Conservation (phyloP, 2,113 vertebrate species). For the Budorcas taxicolor region DNA sequence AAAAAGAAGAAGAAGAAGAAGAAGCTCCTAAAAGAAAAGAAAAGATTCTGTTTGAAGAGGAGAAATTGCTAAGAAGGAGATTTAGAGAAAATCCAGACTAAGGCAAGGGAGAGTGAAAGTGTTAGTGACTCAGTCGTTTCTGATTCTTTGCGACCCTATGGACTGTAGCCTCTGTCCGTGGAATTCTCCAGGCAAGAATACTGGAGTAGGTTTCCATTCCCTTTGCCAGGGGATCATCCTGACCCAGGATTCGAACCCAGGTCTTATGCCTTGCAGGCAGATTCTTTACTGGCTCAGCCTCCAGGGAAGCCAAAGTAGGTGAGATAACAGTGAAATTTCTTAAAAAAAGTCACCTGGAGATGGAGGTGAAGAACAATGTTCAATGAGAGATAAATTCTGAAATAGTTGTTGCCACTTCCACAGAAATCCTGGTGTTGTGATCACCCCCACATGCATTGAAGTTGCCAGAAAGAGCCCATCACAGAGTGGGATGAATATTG, state of each 20-base stretch:
- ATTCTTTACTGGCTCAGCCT: neutral
- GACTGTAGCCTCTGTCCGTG: neutral
- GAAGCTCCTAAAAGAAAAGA: slow-evolving; percentile 76
- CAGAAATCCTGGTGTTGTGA: slow-evolving; percentile 81
- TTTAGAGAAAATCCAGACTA: neutral
- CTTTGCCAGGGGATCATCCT: neutral
- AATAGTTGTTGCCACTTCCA: slow-evolving; percentile 84
- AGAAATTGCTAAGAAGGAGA: neutral
- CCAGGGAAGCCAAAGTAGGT: slow-evolving; percentile 77
- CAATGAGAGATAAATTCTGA: slow-evolving; percentile 85
- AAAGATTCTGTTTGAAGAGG: neutral
- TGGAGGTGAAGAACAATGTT: slow-evolving; percentile 81
- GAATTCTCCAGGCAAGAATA: neutral
- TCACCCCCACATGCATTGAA: slow-evolving; percentile 80
- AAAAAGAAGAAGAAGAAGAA: slow-evolving; percentile 68
- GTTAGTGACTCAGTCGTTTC: neutral
- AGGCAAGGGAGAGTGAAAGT: neutral
- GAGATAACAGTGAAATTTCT: slow-evolving; percentile 86
- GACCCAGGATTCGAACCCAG: accelerated
- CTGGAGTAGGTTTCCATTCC: neutral
- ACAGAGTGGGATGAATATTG: slow-evolving; percentile 86
- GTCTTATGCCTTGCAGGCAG: neutral
- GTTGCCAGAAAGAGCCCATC: slow-evolving; percentile 87
- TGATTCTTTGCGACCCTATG: neutral
- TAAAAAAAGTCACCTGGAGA: slow-evolving; percentile 76